Evolutionary conservation across 2,113 vertebrate species (phyloP).

Genomic region (Tiliqua scincoides): DNA sequence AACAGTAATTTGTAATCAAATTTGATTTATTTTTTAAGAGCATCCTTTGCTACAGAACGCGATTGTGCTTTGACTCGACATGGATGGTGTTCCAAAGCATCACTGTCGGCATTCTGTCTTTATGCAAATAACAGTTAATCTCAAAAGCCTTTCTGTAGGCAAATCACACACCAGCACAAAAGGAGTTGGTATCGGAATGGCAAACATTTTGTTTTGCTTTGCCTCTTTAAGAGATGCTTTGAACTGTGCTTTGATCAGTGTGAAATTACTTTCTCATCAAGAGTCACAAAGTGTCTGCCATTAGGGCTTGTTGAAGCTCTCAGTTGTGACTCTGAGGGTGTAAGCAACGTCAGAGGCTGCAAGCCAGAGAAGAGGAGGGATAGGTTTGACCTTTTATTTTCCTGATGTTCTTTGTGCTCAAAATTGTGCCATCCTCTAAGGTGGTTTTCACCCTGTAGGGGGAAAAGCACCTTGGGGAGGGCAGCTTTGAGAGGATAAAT

Average conservation of each 20-base stretch:
- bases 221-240: constrained; percentile 34
- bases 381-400: not conserved
- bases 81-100: constrained; percentile 45
- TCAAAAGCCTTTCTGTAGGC: constrained; percentile 43
- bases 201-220: constrained; percentile 47
- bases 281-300: not conserved
- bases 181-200: constrained; percentile 37
- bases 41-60: constrained; percentile 23
- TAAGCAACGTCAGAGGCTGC: not conserved
- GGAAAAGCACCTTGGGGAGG: not conserved
- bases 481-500: not conserved
- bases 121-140: constrained; percentile 42
- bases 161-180: constrained; percentile 49
- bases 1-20: constrained; percentile 59
- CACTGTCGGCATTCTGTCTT: constrained; percentile 36
- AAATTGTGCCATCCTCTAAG: not conserved
- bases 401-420: not conserved
- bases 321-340: not conserved
- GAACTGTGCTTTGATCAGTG: constrained; percentile 50
- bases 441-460: not conserved
- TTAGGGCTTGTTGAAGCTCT: constrained; percentile 28
- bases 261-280: constrained; percentile 48
- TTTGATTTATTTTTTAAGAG: constrained; percentile 31
- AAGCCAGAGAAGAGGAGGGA: not conserved
- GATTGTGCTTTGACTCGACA: constrained; percentile 51